Evolutionary conservation across 2,797 vertebrate genomes (phyloP), one percentile per base, ranked within the genome.

Genomic region (Balearica regulorum): DNA sequence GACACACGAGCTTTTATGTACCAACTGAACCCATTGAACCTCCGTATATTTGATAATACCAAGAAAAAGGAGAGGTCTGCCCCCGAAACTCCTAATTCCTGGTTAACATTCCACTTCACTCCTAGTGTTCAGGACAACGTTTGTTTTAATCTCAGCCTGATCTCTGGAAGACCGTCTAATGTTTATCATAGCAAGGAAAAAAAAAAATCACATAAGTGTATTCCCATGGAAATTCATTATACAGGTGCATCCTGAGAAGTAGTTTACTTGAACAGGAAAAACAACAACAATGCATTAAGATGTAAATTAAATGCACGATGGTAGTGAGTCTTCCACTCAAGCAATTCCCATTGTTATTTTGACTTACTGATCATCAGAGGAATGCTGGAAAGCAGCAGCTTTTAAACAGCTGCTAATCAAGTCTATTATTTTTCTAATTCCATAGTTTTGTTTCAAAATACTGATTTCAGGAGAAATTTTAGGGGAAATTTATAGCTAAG

Each of bases 371-470:
- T 78, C 73, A 90, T 76, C 49, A 92, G 70, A 94, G n/a, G 39
- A 92, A 88, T 58, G n/a, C 44, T 94, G 69, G 53, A 90, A 93
- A 90, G 43, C 51, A 95, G 31, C 24, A 72, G 20, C 37, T 80
- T 84, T 87, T 54, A 79, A 93, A 86, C 64, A 92, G 80, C 83
- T 95, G 84, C 64, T 91, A 71, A 94, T 66, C 37, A 89, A 48
- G 92, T 54, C 46, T 81, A 55, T 92, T 90, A 78, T 95, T 96
- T 96, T 82, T 94, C 72, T 75, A 95, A 93, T 65, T 62, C 58
- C 21, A 61, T 21, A 48, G 9, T 57, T 95, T 87, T 83, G 18
- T 89, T 93, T 94, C 76, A 97, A 96, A 97, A 68, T 29, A 54
- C 7, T 33, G 60, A 93, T 89, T 88, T 81, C 61, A 89, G 93